Base-by-base conservation (phyloP, 1,140 invertebrate species). In the Elymnias hypermnestra region DNA sequence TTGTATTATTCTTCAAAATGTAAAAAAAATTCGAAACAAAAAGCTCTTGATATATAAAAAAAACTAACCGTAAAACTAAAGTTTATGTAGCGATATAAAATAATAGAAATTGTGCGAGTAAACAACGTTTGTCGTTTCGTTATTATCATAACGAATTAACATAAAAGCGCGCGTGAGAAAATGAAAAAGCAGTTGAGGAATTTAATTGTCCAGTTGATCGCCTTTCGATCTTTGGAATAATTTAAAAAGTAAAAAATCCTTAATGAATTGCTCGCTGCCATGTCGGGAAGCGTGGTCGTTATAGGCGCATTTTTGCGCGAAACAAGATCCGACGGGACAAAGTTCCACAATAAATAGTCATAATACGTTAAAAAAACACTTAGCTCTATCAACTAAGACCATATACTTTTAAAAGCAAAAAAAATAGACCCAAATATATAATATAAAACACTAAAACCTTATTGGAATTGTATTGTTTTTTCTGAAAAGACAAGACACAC, bases 221-320 rank as follows among this genome's bases (percentile, higher is more conserved):
- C 7, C 13, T 1, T 3, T 8, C 14, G 7, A 15, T 33, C 29
- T 33, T 15, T 33, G 29, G 7, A 33, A 33, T 15, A 33, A 15
- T 15, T 15, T 10, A 14, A 15, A 7, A 33, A 15, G 3, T 29
- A 33, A 6, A 15, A 33, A 15, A 2, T 3, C 13, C 13, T 33
- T 33, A 33, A 33, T 33, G 29, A 33, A 33, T 33, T 33, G 29
- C 0, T 43, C 21, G 26, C 18, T 39, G 4, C 37, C 26, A 33
- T 33, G 29, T 36, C 41, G 31, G 19, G 29, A 4, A 35, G 47
- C 33, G 45, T 53, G 45, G 43, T 36, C 48, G 49, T 41, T 38
- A 61, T 83, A 83, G 79, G 79, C 79, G 76, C 59, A 81, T 83
- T 79, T 77, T 81, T 83, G 75, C 65, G 63, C 67, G 51, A 73